phyloP scores from a whole-genome alignment of 2,888 invertebrate genomes.

The Oligia latruncula region DNA sequence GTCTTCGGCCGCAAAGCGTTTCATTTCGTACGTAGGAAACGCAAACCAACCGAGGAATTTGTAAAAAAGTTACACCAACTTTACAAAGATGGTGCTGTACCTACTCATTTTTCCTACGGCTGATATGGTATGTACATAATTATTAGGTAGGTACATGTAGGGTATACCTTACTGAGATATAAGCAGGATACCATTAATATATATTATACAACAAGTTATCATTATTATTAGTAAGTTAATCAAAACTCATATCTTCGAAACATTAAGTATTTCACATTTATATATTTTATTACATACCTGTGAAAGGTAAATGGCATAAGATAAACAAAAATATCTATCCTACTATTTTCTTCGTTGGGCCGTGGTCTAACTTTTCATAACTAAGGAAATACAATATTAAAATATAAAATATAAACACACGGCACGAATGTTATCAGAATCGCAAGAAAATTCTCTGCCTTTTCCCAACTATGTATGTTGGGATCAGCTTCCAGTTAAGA shows the following conservation, averaged over 20 bases:
- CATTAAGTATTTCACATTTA: neutral
- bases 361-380: neutral
- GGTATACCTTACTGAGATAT: neutral
- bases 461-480: neutral
- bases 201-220: neutral
- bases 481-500: neutral
- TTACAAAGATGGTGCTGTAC: constrained; percentile 47
- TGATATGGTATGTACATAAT: neutral
- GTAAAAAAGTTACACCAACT: constrained; percentile 13
- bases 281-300: neutral
- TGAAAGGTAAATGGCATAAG: neutral
- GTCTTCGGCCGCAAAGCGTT: neutral
- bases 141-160: too few relatives aligned
- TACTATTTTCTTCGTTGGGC: neutral
- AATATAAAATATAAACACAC: neutral
- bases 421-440: neutral
- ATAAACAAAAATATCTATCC: neutral
- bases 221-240: neutral
- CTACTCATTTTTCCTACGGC: neutral
- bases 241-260: neutral
- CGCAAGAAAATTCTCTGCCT: neutral
- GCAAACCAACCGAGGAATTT: neutral
- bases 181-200: neutral
- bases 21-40: neutral
- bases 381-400: neutral